Conservation (phyloP, 2,888 invertebrate species). For the Lycophotia porphyrea region DNA sequence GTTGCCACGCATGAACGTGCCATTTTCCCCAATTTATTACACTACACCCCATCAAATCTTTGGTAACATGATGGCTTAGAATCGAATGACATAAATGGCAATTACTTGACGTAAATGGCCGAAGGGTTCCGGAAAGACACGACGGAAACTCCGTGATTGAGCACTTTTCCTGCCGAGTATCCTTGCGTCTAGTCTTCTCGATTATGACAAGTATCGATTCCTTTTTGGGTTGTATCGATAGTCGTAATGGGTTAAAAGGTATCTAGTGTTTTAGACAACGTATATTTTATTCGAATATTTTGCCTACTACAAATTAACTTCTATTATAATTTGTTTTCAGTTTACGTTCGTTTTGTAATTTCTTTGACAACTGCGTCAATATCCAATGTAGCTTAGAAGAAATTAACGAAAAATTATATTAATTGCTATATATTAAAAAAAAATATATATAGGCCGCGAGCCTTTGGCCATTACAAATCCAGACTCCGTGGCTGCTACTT, state of each 20-base stretch:
- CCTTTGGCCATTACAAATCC: no score
- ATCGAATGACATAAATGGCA: slow-evolving; percentile 39
- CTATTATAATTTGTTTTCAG: not conserved
- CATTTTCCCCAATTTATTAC: slow-evolving; percentile 13
- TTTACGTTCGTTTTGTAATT: not conserved
- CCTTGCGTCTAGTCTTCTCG: slow-evolving; percentile 8
- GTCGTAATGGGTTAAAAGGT: not conserved
- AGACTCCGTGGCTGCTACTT: no score
- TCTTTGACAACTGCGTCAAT: not conserved
- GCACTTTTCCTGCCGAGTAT: slow-evolving; percentile 20
- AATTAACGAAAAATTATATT: no score
- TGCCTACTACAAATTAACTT: not conserved
- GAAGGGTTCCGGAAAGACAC: slow-evolving; percentile 33
- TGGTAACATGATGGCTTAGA: slow-evolving; percentile 7
- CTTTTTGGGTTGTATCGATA: slow-evolving; percentile 3
- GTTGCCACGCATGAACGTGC: not conserved
- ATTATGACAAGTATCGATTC: slow-evolving; percentile 33
- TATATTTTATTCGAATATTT: not conserved
- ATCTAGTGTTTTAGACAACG: not conserved
- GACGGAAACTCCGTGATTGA: slow-evolving; percentile 40
- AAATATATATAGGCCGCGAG: no score
- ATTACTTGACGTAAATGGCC: slow-evolving; percentile 34
- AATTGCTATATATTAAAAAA: no score
- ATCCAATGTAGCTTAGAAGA: not conserved
- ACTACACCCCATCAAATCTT: slow-evolving; percentile 20